phyloP scores from a whole-genome alignment of 2,888 invertebrate species.

The Lasius platythorax region DNA sequence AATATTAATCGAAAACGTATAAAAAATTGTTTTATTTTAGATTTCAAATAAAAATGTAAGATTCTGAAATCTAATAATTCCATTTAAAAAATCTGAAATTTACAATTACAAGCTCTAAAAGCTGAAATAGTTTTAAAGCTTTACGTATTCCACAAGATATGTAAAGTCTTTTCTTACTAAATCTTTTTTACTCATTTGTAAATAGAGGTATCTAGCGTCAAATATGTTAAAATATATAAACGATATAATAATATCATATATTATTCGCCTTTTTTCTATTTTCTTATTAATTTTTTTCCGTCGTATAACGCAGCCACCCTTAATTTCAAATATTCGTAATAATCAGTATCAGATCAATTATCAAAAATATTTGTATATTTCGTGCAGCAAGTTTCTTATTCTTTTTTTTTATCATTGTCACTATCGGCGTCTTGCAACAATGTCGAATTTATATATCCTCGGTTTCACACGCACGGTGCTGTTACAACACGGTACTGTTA shows the following conservation, averaged over 20 bases:
- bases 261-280: background rate
- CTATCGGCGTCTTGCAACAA: slow-evolving; percentile 3
- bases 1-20: slow-evolving; percentile 29
- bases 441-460: background rate
- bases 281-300: slow-evolving; percentile 2
- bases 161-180: background rate
- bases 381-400: background rate
- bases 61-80: slow-evolving; percentile 30
- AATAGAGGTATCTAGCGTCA: no score
- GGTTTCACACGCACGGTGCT: background rate
- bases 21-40: background rate
- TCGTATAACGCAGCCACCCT: background rate
- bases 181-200: background rate
- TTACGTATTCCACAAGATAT: background rate
- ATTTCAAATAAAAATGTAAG: slow-evolving; percentile 8
- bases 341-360: slow-evolving; percentile 7
- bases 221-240: slow-evolving; percentile 18
- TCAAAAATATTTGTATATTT: slow-evolving; percentile 15
- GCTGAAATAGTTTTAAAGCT: background rate
- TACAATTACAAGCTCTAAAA: background rate
- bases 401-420: background rate
- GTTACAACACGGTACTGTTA: background rate
- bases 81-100: slow-evolving; percentile 18
- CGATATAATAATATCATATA: background rate
- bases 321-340: background rate